Conservation (phyloP, 2,888 invertebrate genomes). For the Zhuqinia jingwanae region DNA sequence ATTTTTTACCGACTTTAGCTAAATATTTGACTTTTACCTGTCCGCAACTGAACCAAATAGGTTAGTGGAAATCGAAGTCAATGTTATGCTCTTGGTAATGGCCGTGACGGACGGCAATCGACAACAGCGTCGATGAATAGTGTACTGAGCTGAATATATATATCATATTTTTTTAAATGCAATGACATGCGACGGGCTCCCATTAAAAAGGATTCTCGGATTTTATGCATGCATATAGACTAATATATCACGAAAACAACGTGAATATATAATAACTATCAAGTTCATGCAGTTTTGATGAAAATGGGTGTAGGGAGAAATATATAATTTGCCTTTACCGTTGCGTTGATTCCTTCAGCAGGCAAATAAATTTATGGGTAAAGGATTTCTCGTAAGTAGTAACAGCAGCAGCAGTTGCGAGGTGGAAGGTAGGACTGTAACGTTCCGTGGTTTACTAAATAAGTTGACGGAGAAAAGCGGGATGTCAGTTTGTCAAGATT, state of each 20-base stretch:
- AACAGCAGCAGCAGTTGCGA: neutral
- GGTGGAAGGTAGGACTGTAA: neutral
- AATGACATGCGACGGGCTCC: no score
- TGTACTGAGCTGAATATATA: no score
- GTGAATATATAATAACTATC: no score
- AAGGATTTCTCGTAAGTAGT: neutral
- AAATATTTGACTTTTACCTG: slow-evolving; percentile 49
- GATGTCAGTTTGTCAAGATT: neutral
- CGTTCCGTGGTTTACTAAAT: neutral
- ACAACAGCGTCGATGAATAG: no score
- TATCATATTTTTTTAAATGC: no score
- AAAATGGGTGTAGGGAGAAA: no score
- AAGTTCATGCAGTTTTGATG: no score
- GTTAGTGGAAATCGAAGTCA: slow-evolving; percentile 52
- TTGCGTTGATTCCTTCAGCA: no score
- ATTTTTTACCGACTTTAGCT: slow-evolving; percentile 14
- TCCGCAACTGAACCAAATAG: slow-evolving; percentile 15
- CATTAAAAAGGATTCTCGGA: no score
- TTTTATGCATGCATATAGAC: no score
- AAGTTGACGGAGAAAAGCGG: neutral
- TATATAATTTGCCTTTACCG: no score
- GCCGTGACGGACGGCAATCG: slow-evolving; percentile 56
- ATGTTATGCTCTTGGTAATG: slow-evolving; percentile 61
- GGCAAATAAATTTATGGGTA: neutral
- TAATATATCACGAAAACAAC: no score